Evolutionary conservation across 2,797 vertebrate genomes (phyloP).

Genomic region (Psittacula echo): DNA sequence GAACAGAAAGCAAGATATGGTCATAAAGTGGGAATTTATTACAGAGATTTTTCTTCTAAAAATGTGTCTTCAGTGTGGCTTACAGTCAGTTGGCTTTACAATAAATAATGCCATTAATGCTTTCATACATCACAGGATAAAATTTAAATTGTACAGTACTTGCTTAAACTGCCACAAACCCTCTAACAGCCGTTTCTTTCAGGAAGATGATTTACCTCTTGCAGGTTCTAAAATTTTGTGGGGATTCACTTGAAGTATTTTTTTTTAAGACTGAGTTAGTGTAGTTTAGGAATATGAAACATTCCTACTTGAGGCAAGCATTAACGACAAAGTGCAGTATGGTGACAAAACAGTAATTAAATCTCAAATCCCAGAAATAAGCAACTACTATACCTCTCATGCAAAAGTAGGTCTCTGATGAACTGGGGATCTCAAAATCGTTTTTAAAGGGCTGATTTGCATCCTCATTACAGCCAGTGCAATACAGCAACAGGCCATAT

Average conservation of each 20-base stretch:
- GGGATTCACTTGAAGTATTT: neutral
- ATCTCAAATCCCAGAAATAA: neutral
- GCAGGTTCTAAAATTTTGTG: neutral
- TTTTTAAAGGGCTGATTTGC: neutral
- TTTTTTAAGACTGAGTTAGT: neutral
- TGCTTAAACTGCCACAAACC: neutral
- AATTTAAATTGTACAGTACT: constrained; percentile 35
- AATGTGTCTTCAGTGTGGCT: constrained; percentile 10
- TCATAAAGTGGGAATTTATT: constrained; percentile 24
- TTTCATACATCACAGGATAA: constrained; percentile 9
- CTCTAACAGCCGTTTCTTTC: neutral
- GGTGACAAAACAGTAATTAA: neutral
- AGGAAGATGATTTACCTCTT: neutral
- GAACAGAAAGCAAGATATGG: constrained; percentile 11
- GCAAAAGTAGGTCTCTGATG: neutral
- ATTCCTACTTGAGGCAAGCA: neutral
- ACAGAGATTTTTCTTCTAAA: constrained; percentile 41
- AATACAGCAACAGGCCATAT: neutral
- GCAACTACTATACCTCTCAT: neutral
- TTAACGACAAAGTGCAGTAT: neutral
- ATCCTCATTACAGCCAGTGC: neutral
- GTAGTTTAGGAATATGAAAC: neutral
- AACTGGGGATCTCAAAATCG: neutral
- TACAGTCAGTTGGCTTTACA: neutral
- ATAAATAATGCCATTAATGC: constrained; percentile 41